Conservation (phyloP, 2,888 invertebrate genomes). For the Unio pictorum region DNA sequence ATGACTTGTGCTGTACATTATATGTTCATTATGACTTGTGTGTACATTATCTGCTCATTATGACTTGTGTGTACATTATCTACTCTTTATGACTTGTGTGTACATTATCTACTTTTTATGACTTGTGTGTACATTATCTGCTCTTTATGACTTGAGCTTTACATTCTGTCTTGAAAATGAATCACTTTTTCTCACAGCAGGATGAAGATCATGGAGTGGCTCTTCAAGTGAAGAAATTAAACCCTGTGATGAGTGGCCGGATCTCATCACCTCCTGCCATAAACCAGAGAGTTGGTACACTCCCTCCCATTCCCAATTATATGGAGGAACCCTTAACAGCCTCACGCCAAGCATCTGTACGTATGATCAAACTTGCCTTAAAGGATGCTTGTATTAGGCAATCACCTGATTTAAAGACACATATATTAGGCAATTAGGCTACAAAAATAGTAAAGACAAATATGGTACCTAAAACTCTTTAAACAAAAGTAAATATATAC, state of each 20-base stretch:
- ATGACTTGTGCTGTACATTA: no score
- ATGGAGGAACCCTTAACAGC: constrained; percentile 8
- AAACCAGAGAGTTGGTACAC: constrained; percentile 43
- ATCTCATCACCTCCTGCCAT: constrained; percentile 36
- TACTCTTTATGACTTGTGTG: no score
- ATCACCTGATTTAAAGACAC: not conserved
- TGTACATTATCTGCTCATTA: no score
- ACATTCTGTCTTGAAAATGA: no score
- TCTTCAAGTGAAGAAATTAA: constrained; percentile 43
- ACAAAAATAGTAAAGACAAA: no score
- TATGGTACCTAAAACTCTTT: no score
- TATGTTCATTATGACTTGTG: no score
- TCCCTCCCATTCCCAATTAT: constrained; percentile 43
- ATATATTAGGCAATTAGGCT: not conserved
- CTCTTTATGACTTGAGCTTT: no score
- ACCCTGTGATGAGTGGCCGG: constrained; percentile 28
- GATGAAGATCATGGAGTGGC: constrained; percentile 40
- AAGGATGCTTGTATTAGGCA: not conserved
- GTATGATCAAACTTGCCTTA: not conserved
- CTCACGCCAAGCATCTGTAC: not conserved
- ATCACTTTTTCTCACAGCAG: constrained; percentile 17
- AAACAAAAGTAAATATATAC: no score
- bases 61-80: no score
- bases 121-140: no score
- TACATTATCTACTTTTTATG: no score